These are phyloP conservation scores for Anthoscopus minutus DNA, from an alignment of 2,113 vertebrate genomes.

Conservation along the genomic window DNA sequence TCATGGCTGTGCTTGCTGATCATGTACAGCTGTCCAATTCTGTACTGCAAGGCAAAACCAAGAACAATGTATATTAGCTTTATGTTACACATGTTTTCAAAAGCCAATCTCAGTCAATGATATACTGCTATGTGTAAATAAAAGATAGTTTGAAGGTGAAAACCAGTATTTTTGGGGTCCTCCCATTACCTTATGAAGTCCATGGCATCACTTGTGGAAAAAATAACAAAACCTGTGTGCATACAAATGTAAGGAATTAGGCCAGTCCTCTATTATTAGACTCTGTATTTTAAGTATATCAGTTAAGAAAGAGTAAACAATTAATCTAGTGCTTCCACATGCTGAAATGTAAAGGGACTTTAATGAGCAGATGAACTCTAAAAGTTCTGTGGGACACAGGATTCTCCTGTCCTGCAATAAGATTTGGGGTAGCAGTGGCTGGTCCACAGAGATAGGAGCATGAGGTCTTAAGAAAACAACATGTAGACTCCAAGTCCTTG, in stretches of 20 bases:
- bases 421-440: background rate
- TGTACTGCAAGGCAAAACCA: slow-evolving; percentile 71
- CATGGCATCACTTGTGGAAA: background rate
- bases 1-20: slow-evolving; percentile 96
- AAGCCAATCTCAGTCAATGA: background rate
- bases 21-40: slow-evolving; percentile 91
- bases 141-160: background rate
- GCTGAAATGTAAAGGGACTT: background rate
- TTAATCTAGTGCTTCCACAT: background rate
- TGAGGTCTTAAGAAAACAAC: background rate
- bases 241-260: background rate
- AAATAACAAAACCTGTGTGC: background rate
- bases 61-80: background rate
- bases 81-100: background rate
- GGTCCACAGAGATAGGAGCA: background rate
- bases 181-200: background rate
- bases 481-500: background rate
- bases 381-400: background rate
- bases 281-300: background rate
- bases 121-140: background rate
- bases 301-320: background rate
- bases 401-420: background rate
- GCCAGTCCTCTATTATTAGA: background rate
- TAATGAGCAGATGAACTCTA: background rate
- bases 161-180: background rate